phyloP scores from a whole-genome alignment of 2,888 invertebrate species.

The Alviniconcha strummeri region DNA sequence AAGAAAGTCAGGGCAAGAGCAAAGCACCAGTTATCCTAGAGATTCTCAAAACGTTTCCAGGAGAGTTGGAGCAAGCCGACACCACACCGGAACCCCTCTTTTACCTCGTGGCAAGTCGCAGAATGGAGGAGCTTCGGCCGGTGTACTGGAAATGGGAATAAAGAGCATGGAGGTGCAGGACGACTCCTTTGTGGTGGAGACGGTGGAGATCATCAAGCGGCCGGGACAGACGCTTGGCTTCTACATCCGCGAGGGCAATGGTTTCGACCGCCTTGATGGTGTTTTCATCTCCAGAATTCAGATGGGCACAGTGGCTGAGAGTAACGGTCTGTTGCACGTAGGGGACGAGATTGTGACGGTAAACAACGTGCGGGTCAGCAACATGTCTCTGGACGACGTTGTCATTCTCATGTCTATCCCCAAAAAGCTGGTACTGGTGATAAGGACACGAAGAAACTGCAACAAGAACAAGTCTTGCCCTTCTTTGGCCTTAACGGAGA shows the following conservation, averaged over 20 bases:
- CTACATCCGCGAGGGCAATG: conserved; percentile 99
- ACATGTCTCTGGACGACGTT: conserved; percentile 98
- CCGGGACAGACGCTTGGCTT: conserved; percentile 98
- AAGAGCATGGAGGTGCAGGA: conserved; percentile 68
- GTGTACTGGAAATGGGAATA: conserved; percentile 69
- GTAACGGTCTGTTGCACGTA: conserved; percentile 96
- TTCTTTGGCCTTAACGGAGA: conserved; percentile 65
- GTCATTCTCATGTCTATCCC: conserved; percentile 99
- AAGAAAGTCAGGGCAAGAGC: background rate
- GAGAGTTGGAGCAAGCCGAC: background rate
- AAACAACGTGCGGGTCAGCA: conserved; percentile 96
- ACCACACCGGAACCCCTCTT: conserved; percentile 3
- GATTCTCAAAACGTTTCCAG: background rate
- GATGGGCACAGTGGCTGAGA: conserved; percentile 95
- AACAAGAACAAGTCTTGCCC: conserved; percentile 68
- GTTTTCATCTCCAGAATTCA: conserved; percentile 96
- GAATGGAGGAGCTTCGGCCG: conserved; percentile 47
- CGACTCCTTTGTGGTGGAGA: conserved; percentile 68
- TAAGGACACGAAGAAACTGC: conserved; percentile 75
- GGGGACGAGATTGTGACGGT: conserved; percentile 99
- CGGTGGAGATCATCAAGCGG: conserved; percentile 97
- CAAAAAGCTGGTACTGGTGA: conserved; percentile 92
- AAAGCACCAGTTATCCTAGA: background rate
- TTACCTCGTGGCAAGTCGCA: conserved; percentile 3
- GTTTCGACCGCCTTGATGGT: conserved; percentile 94